Percentiles rank a stretch among this genome's conserved stretches.
phyloP scores from a whole-genome alignment of 37 sponge, comb jelly and placozoan species.

The Geodia barretti region DNA sequence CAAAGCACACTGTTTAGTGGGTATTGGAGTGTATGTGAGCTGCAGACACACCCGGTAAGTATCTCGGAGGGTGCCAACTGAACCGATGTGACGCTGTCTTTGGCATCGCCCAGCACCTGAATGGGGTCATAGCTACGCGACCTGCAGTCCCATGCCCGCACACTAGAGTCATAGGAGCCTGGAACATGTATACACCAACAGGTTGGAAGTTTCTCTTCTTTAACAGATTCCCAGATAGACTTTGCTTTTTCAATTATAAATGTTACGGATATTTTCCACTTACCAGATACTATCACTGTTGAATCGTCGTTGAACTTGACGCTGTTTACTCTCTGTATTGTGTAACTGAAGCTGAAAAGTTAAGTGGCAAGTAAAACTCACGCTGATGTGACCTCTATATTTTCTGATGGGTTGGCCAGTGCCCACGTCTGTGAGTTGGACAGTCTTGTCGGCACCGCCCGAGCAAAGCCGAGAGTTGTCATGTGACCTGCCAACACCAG shows the following conservation, averaged over 20 bases:
- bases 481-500: conserved; percentile 43
- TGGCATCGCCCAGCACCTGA: conserved; percentile 85
- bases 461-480: conserved; percentile 81
- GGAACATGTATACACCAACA: no score
- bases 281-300: conserved; percentile 79
- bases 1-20: no score
- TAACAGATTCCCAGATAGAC: no score
- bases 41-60: conserved; percentile 68
- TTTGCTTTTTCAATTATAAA: no score
- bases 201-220: no score
- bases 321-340: conserved; percentile 86
- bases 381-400: conserved; percentile 78
- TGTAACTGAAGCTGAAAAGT: no score
- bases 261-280: neutral
- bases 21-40: neutral
- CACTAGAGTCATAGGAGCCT: conserved; percentile 89
- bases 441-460: conserved; percentile 80
- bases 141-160: conserved; percentile 79
- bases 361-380: conserved; percentile 47
- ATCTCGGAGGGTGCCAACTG: conserved; percentile 79
- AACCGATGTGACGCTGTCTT: conserved; percentile 83
- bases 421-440: conserved; percentile 77
- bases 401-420: conserved; percentile 88
- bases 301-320: conserved; percentile 84
- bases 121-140: conserved; percentile 67